Evolutionary conservation across 2,797 vertebrate genomes (phyloP).

Genomic region (Pseudopleuronectes americanus): DNA sequence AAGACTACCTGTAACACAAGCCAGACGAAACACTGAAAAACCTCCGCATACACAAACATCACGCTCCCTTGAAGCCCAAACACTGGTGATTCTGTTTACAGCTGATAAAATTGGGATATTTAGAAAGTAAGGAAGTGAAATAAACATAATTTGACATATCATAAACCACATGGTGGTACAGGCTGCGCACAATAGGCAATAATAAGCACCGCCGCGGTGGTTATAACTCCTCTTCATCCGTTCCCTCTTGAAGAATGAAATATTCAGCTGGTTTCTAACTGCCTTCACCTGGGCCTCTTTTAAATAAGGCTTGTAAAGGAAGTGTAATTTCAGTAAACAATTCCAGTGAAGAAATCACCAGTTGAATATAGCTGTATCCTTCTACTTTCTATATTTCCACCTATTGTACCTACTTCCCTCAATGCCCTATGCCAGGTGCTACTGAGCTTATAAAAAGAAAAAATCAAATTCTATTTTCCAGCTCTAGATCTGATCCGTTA

Average conservation of each 20-base stretch:
- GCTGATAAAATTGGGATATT: conserved; percentile 63
- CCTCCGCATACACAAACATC: conserved; percentile 47
- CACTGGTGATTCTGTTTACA: conserved; percentile 73
- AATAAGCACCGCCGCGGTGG: conserved; percentile 33
- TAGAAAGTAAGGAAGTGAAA: conserved; percentile 64
- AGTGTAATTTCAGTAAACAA: conserved; percentile 35
- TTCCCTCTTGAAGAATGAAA: conserved; percentile 23
- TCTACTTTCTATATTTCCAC: conserved; percentile 4
- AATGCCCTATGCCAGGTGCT: conserved; percentile 8
- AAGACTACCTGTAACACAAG: conserved; percentile 52
- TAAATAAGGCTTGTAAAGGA: conserved; percentile 46
- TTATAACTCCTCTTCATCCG: conserved; percentile 6
- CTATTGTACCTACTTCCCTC: conserved; percentile 14
- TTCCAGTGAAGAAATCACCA: conserved; percentile 8
- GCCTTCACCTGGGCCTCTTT: conserved; percentile 42
- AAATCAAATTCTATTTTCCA: conserved; percentile 40
- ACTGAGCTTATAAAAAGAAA: not conserved
- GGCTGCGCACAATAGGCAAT: conserved; percentile 33
- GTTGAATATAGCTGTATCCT: conserved; percentile 10
- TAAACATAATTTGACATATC: conserved; percentile 65
- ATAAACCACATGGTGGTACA: conserved; percentile 54
- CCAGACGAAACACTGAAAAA: conserved; percentile 70
- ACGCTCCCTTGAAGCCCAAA: conserved; percentile 60
- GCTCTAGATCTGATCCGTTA: conserved; percentile 47
- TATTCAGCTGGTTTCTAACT: conserved; percentile 56